Conservation (phyloP, 2,113 vertebrate species). For the Cisticola juncidis region DNA sequence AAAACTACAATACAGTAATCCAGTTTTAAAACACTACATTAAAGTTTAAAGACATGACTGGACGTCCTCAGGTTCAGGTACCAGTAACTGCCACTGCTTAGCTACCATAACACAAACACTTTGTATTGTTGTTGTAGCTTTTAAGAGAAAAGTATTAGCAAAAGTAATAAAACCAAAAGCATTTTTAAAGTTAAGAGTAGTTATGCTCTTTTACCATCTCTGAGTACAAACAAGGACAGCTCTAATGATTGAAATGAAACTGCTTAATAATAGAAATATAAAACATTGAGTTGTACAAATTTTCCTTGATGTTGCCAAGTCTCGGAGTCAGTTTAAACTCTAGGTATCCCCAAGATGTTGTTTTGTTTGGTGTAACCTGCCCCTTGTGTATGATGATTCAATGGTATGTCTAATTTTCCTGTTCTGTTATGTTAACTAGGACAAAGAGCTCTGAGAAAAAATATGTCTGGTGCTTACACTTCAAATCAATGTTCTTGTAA, state of each 20-base stretch:
- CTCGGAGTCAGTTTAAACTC: background rate
- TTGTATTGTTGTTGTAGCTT: background rate
- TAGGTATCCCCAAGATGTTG: background rate
- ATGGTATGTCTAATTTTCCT: background rate
- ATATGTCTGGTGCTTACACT: background rate
- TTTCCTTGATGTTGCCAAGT: background rate
- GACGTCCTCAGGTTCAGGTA: background rate
- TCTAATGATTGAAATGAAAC: background rate
- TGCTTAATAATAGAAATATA: background rate
- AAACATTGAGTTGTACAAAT: background rate
- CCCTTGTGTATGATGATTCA: background rate
- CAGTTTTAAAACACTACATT: background rate
- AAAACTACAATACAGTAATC: background rate
- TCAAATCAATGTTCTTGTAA: background rate
- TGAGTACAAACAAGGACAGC: background rate
- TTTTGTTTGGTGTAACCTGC: background rate
- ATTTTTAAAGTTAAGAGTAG: background rate
- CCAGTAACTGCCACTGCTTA: background rate
- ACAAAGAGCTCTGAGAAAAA: background rate
- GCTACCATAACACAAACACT: background rate
- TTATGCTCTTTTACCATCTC: background rate
- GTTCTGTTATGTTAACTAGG: background rate
- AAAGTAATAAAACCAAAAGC: background rate
- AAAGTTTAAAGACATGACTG: background rate
- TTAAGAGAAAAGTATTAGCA: background rate